These are phyloP conservation scores for Agonopterix subpropinquella DNA, from an alignment of 2,888 invertebrate genomes.

Conservation along the genomic window DNA sequence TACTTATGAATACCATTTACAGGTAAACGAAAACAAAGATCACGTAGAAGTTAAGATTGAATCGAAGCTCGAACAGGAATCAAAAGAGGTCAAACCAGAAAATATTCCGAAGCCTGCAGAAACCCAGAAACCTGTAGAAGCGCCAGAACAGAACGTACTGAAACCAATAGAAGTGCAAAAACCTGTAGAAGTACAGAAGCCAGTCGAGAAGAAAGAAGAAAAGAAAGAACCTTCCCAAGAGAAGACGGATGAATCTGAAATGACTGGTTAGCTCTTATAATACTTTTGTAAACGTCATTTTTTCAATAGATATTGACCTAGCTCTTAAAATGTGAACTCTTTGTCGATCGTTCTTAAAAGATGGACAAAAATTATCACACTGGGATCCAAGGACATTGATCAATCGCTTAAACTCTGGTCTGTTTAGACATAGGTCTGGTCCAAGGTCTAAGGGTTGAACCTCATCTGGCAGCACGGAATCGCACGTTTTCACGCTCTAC, in stretches of 20 bases:
- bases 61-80: constrained; percentile 12
- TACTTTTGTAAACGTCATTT: not conserved
- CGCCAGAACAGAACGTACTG: constrained; percentile 15
- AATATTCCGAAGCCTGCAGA: no score
- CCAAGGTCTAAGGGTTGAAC: no score
- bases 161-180: constrained; percentile 25
- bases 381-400: no score
- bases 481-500: no score
- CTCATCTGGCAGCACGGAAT: no score
- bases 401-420: no score
- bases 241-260: constrained; percentile 72
- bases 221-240: constrained; percentile 49
- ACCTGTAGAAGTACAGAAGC: constrained; percentile 26
- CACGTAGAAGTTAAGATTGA: constrained; percentile 35
- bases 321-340: no score
- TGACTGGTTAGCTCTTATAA: constrained; percentile 64
- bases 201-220: constrained; percentile 20
- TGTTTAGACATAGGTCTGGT: no score
- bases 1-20: not conserved
- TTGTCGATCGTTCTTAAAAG: no score
- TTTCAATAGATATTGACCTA: no score
- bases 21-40: constrained; percentile 32
- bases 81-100: no score
- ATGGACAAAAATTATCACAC: no score
- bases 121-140: constrained; percentile 36